Base-by-base conservation (phyloP, 2,113 vertebrate genomes). In the Mionectes macconnelli region DNA sequence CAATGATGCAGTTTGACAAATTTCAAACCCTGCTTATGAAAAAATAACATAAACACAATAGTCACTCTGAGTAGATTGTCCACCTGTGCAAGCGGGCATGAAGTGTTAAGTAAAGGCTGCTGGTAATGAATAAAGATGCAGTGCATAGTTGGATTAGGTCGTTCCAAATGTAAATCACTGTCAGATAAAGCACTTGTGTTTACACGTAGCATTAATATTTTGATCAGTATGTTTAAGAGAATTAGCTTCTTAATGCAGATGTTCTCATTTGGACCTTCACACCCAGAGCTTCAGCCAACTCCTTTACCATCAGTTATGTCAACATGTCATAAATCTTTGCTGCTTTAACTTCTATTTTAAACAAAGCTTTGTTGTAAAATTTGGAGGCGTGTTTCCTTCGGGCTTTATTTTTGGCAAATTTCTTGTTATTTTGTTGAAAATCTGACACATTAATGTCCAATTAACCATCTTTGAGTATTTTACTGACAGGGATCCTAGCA, bases 1-100 rank as follows among this genome's bases (percentile, higher is more conserved):
- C 99, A 99, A 98, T 98, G 98, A 99, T 99, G 98, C 98, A 98
- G 98, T 98, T 98, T 99, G 99, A 99, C 98, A 98, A 99, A 99
- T 99, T 98, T 99, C 98, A 98, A 99, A 98, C 98, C 97, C 95
- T 98, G 98, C 98, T 99, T 99, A 99, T 98, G 99, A 98, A 99
- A 99, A 98, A 98, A 98, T 98, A 98, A 99, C 98, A 98, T 99
- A 98, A 98, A 99, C 97, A 98, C 97, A 97, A 98, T 97, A 97
- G 98, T 97, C 96, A 96, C 97, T 96, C 96, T 84, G 97, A 97
- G 97, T 97, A 97, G 98, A 97, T 97, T 84, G 96, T 99, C 98
- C 98, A 99, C 99, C 99, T 99, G 98, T 96, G 98, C 97, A 98
- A 97, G 97, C 97, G 96, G 97, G 97, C 97, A 96, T 92, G 78